Conservation (phyloP, 2,888 invertebrate genomes). For the Spicauda simplicius region DNA sequence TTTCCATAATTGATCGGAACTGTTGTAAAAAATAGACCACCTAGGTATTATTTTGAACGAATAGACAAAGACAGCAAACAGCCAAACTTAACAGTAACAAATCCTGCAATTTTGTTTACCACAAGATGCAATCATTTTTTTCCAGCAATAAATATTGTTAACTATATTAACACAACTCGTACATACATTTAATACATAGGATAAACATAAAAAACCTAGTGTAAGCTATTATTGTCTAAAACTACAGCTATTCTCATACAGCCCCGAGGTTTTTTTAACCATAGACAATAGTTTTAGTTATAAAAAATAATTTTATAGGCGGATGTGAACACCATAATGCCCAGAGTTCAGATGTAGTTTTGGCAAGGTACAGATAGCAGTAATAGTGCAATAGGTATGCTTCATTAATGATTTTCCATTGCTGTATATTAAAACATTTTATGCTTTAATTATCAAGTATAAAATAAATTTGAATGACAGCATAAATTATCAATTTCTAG, state of each 20-base stretch:
- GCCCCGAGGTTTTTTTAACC: slow-evolving; percentile 34
- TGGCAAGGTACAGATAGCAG: slow-evolving; percentile 6
- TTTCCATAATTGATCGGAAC: slow-evolving; percentile 1
- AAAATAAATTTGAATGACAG: background rate
- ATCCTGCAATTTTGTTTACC: background rate
- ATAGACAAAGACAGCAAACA: background rate
- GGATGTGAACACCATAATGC: slow-evolving; percentile 61
- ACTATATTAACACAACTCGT: slow-evolving; percentile 12
- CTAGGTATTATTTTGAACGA: slow-evolving; percentile 26
- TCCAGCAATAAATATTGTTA: slow-evolving; percentile 13
- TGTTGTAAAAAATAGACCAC: slow-evolving; percentile 35
- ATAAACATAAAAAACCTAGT: slow-evolving; percentile 25
- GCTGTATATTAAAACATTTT: background rate
- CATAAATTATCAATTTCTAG: background rate
- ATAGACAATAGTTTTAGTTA: slow-evolving; percentile 46
- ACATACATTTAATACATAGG: slow-evolving; percentile 22
- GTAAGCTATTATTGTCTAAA: slow-evolving; percentile 41
- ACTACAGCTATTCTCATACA: slow-evolving; percentile 37
- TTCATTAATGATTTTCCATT: background rate
- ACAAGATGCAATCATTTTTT: background rate
- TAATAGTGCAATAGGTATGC: background rate
- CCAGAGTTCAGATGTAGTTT: slow-evolving; percentile 39
- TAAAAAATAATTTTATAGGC: slow-evolving; percentile 63
- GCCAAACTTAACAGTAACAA: slow-evolving; percentile 4
- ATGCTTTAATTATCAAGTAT: background rate